These are phyloP conservation scores for Euproctis similis DNA, from an alignment of 2,888 invertebrate genomes.

Conservation along the genomic window DNA sequence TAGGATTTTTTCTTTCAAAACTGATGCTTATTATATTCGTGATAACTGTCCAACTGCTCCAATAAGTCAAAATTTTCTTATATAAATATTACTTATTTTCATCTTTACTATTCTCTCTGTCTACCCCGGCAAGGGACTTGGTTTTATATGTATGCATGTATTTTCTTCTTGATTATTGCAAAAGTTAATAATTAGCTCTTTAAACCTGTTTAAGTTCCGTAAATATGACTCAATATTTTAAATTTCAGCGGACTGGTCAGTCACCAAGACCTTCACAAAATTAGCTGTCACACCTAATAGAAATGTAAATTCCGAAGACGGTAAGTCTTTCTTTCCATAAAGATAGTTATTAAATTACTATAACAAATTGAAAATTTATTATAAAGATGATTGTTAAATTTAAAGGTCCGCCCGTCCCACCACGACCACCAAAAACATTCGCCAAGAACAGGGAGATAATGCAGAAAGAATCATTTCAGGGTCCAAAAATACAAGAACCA, in stretches of 20 bases:
- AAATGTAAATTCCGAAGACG: constrained; percentile 36
- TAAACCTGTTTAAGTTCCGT: neutral
- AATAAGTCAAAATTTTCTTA: no score
- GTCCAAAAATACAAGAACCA: constrained; percentile 45
- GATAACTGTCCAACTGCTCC: no score
- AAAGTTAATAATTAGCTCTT: no score
- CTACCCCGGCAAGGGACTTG: no score
- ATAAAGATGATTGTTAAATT: constrained; percentile 4
- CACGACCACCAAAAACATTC: constrained; percentile 85
- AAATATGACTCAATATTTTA: neutral
- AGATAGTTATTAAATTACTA: no score
- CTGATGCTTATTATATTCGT: no score
- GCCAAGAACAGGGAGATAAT: constrained; percentile 46
- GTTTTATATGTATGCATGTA: no score
- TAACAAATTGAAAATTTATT: no score
- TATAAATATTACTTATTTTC: no score
- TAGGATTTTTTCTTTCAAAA: no score
- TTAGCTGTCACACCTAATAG: constrained; percentile 32
- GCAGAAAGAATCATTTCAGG: constrained; percentile 38
- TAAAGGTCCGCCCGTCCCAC: constrained; percentile 78
- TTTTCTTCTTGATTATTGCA: no score
- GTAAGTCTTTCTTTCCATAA: constrained; percentile 26
- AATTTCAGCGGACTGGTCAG: constrained; percentile 48
- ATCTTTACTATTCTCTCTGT: no score
- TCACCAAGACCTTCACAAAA: constrained; percentile 52